Evolutionary conservation across 2,888 invertebrate species (phyloP).

Genomic region (Eupeodes latifasciatus): DNA sequence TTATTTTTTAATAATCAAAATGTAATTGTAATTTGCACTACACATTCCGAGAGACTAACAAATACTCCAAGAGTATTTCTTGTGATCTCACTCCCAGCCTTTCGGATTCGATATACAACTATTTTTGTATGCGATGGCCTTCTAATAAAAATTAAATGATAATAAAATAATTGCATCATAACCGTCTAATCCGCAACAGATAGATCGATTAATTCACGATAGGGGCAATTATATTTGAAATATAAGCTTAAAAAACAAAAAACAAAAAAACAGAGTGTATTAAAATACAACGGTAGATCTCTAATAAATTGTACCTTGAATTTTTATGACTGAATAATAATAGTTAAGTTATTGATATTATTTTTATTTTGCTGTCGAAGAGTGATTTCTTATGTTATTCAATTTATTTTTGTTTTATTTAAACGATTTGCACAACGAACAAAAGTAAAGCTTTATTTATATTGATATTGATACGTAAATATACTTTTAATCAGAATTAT

Average conservation of each 20-base stretch:
- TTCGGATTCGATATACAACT: too few relatives aligned
- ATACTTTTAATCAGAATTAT: neutral
- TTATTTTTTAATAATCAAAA: too few relatives aligned
- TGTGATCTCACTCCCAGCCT: too few relatives aligned
- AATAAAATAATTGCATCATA: neutral
- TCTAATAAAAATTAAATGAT: too few relatives aligned
- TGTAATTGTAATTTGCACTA: too few relatives aligned
- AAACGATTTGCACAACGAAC: conserved; percentile 69
- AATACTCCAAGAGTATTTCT: too few relatives aligned
- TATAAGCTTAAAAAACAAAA: conserved; percentile 25
- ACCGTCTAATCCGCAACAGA: neutral
- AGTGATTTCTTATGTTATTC: conserved; percentile 11
- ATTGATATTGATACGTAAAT: conserved; percentile 17
- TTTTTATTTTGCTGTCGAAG: conserved; percentile 16
- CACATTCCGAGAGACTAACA: too few relatives aligned
- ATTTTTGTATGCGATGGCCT: too few relatives aligned
- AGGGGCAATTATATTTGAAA: conserved; percentile 20
- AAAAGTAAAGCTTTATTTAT: conserved; percentile 57
- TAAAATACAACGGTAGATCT: conserved; percentile 65
- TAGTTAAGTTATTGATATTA: conserved; percentile 29
- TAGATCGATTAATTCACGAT: neutral
- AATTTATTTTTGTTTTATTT: conserved; percentile 4
- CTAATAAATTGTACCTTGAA: conserved; percentile 72
- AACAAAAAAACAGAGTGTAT: conserved; percentile 32
- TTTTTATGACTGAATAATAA: conserved; percentile 64